Evolutionary conservation across 2,113 vertebrate species (phyloP).

Genomic region (Nothoprocta perdicaria): DNA sequence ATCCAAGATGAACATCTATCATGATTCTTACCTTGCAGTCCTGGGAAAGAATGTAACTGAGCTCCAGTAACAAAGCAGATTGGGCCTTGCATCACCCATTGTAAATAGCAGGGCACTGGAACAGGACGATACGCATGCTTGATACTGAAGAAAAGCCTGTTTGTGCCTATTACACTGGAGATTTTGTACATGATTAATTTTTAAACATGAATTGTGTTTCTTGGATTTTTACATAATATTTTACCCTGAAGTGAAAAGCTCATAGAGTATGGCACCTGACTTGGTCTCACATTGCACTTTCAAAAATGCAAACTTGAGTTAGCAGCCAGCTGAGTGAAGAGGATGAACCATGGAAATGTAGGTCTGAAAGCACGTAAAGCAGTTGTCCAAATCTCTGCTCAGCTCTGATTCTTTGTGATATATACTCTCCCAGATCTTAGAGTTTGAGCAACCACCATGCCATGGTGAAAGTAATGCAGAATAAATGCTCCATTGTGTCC

Average conservation of each 20-base stretch:
- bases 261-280: not conserved
- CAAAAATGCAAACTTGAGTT: not conserved
- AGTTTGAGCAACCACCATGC: not conserved
- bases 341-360: not conserved
- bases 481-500: not conserved
- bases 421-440: not conserved
- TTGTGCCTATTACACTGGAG: not conserved
- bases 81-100: not conserved
- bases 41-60: not conserved
- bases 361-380: not conserved
- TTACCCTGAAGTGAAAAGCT: not conserved
- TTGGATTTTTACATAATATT: not conserved
- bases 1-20: rapidly evolving
- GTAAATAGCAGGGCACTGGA: not conserved
- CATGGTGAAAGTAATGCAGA: not conserved
- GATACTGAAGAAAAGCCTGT: constrained; percentile 14
- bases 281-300: not conserved
- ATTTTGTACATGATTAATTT: not conserved
- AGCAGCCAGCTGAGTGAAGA: not conserved
- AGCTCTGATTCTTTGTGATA: not conserved
- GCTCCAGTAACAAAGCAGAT: not conserved
- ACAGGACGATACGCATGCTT: not conserved
- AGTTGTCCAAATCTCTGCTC: not conserved
- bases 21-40: not conserved
- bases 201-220: not conserved